These are phyloP conservation scores for Carassius auratus DNA, from an alignment of 2,113 vertebrate genomes.

Conservation along the genomic window DNA sequence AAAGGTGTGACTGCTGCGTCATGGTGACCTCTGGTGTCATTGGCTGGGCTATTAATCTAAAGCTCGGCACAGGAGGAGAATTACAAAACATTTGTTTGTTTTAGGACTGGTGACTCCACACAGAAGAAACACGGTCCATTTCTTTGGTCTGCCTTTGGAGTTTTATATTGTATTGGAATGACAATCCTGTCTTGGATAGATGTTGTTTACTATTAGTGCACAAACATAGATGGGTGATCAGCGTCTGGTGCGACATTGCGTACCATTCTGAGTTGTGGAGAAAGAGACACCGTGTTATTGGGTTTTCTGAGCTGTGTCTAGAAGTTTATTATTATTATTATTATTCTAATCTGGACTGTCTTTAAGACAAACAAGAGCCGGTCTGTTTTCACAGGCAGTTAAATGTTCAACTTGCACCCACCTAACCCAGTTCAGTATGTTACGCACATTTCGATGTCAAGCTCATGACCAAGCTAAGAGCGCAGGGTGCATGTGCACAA, in stretches of 20 bases:
- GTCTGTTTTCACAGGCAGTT: not conserved
- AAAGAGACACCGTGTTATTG: not conserved
- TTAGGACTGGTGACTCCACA: not conserved
- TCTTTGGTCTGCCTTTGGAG: not conserved
- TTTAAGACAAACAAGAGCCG: conserved; percentile 4
- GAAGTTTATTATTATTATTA: not conserved
- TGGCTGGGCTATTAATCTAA: conserved; percentile 33
- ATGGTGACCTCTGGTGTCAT: conserved; percentile 35
- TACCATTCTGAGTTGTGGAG: not conserved
- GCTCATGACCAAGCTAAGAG: not conserved
- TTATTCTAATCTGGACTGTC: not conserved
- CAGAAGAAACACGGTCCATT: not conserved
- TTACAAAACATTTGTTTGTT: not conserved
- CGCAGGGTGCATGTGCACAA: not conserved
- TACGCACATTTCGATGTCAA: not conserved
- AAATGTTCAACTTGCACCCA: not conserved
- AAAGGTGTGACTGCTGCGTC: conserved; percentile 32
- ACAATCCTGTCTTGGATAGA: not conserved
- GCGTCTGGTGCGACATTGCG: conserved; percentile 14
- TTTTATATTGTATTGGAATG: not conserved
- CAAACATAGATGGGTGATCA: not conserved
- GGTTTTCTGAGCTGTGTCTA: not conserved
- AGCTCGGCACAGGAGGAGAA: not conserved
- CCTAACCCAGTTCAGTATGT: not conserved
- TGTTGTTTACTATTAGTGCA: not conserved